Conservation (phyloP, 2,113 vertebrate genomes). For the Odontophorus gujanensis region DNA sequence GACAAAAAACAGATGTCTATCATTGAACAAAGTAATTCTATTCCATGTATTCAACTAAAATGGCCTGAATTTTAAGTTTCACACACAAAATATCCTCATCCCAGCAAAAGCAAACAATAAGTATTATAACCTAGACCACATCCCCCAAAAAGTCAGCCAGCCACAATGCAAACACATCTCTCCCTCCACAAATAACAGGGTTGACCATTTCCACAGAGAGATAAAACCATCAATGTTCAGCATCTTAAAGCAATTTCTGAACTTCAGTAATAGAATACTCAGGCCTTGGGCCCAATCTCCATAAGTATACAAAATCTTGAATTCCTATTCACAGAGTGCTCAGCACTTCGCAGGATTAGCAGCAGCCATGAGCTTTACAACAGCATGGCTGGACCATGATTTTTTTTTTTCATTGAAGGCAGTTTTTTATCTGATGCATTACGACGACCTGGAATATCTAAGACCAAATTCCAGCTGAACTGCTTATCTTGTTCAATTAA, state of each 20-base stretch:
- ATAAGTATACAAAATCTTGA: background rate
- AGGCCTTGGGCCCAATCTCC: background rate
- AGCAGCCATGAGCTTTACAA: background rate
- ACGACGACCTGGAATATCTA: background rate
- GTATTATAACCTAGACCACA: conserved; percentile 23
- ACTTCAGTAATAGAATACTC: background rate
- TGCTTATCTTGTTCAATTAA: background rate
- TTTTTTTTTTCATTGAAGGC: background rate
- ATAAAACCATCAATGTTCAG: conserved; percentile 28
- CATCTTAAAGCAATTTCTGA: conserved; percentile 31
- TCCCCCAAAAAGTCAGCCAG: conserved; percentile 38
- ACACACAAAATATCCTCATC: background rate
- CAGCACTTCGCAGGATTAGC: background rate
- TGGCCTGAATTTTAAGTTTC: background rate
- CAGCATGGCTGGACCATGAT: background rate
- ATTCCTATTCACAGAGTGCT: background rate
- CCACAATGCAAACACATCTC: background rate
- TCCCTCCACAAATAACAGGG: conserved; percentile 17
- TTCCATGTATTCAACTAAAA: background rate
- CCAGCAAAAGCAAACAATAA: background rate
- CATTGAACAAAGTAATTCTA: background rate
- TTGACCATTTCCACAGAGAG: conserved; percentile 50
- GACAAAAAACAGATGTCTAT: background rate
- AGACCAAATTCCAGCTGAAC: background rate
- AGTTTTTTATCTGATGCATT: background rate